These are phyloP conservation scores for Pimpla rufipes DNA, from an alignment of 2,888 invertebrate genomes.

Conservation along the genomic window DNA sequence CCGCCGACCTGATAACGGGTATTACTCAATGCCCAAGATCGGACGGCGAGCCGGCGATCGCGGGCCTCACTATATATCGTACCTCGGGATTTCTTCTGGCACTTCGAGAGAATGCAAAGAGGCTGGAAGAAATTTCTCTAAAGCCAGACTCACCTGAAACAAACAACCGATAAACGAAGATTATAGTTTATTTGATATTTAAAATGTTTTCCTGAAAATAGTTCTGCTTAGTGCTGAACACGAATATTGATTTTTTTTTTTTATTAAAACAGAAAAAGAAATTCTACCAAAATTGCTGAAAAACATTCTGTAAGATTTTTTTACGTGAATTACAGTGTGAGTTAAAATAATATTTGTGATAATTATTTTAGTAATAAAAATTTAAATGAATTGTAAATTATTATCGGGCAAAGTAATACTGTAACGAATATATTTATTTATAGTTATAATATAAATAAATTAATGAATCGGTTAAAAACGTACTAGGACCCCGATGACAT, in stretches of 20 bases:
- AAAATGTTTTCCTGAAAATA: background rate
- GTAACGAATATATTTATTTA: too few relatives aligned
- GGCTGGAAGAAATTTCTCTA: background rate
- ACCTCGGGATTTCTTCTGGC: background rate
- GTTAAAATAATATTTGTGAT: background rate
- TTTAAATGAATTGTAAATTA: background rate
- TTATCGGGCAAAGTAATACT: background rate
- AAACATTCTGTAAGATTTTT: too few relatives aligned
- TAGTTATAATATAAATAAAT: too few relatives aligned
- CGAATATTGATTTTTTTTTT: too few relatives aligned
- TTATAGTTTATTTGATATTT: slow-evolving; percentile 10
- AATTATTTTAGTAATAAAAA: background rate
- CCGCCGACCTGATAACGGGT: background rate
- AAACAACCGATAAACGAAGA: background rate
- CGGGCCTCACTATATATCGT: slow-evolving; percentile 1
- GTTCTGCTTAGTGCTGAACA: background rate
- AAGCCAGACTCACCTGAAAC: slow-evolving; percentile 56
- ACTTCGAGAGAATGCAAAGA: background rate
- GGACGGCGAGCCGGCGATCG: background rate
- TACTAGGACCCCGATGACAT: background rate
- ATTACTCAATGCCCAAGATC: background rate
- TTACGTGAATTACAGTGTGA: too few relatives aligned
- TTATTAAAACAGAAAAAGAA: too few relatives aligned
- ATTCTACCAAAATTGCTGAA: too few relatives aligned
- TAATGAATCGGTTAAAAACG: too few relatives aligned